These are phyloP conservation scores for Pristis pectinata DNA, from an alignment of 2,797 vertebrate species.

Conservation along the genomic window DNA sequence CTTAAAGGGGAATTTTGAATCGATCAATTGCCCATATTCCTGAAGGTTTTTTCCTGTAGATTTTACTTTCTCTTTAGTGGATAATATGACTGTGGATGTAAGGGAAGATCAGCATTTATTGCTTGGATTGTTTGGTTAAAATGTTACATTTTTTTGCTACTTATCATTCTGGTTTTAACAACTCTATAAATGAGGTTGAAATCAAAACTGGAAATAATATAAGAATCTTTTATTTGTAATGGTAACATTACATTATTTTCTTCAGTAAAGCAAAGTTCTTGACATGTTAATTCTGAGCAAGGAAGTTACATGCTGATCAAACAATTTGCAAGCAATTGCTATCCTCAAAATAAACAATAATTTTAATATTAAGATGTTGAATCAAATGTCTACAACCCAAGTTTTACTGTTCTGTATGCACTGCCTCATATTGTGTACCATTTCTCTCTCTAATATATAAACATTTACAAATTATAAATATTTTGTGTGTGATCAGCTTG, in stretches of 20 bases:
- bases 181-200: not conserved
- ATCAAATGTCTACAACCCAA: not conserved
- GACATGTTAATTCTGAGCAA: not conserved
- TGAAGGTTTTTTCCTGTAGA: not conserved
- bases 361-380: not conserved
- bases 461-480: not conserved
- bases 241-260: not conserved
- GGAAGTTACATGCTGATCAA: not conserved
- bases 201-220: not conserved
- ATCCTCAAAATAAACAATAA: not conserved
- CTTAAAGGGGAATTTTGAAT: no score
- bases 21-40: no score
- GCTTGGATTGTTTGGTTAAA: not conserved
- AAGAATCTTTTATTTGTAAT: not conserved
- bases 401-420: not conserved
- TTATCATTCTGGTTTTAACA: not conserved
- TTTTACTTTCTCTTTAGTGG: not conserved
- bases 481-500: not conserved
- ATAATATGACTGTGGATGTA: not conserved
- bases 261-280: not conserved
- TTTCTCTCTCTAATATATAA: not conserved
- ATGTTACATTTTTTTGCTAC: not conserved
- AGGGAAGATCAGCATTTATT: not conserved
- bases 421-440: not conserved
- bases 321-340: not conserved